Evolutionary conservation across 2,113 vertebrate genomes (phyloP).

Genomic region (Carollia perspicillata): DNA sequence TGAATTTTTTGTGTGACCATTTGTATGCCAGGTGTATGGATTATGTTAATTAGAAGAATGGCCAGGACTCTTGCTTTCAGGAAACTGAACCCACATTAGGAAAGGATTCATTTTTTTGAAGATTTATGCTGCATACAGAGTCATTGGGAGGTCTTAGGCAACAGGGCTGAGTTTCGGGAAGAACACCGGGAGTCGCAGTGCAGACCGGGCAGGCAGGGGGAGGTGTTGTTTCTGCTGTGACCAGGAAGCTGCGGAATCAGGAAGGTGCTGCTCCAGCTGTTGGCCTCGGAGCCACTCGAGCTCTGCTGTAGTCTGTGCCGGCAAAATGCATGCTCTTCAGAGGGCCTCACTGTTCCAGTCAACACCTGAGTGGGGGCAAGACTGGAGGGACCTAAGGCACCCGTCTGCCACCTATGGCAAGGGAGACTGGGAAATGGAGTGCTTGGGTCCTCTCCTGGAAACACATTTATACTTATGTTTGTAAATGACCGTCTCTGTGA

Average conservation of each 20-base stretch:
- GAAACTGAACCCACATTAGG: neutral
- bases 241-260: neutral
- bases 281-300: neutral
- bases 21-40: neutral
- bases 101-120: neutral
- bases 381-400: neutral
- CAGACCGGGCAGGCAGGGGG: neutral
- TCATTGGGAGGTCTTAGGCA: neutral
- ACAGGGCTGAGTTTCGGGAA: neutral
- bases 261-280: neutral
- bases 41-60: neutral
- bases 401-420: neutral
- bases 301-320: neutral
- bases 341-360: neutral
- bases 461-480: neutral
- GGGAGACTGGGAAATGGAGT: neutral
- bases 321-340: no score
- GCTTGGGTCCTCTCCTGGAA: neutral
- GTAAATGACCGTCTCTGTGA: neutral
- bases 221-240: neutral
- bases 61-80: neutral
- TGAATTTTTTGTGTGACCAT: neutral
- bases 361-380: neutral
- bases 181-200: neutral
- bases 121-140: neutral